Evolutionary conservation across 1,140 invertebrate species (phyloP).

Genomic region (Solenopsis fugax): DNA sequence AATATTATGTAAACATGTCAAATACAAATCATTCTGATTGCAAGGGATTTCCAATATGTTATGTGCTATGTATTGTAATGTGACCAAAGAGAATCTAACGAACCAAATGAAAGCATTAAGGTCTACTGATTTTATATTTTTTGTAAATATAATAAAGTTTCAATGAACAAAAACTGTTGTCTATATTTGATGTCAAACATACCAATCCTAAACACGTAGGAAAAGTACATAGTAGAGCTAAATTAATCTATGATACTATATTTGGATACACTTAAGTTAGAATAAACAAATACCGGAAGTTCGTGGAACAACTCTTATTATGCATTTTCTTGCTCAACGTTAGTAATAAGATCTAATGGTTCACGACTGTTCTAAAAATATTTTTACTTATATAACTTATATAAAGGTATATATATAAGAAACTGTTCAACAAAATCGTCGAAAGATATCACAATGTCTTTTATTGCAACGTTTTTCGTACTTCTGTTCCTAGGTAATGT

Average conservation of each 20-base stretch:
- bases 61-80: background rate
- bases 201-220: no score
- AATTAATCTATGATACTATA: no score
- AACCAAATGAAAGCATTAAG: no score
- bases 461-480: slow-evolving; percentile 24
- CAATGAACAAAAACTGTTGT: no score
- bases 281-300: slow-evolving; percentile 47
- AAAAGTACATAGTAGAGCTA: no score
- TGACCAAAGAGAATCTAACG: background rate
- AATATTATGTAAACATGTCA: no score
- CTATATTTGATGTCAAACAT: no score
- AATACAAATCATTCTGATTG: no score
- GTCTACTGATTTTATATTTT: no score
- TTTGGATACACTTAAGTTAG: background rate
- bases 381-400: slow-evolving; percentile 40
- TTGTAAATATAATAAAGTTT: no score
- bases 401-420: slow-evolving; percentile 36
- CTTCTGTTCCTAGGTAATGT: slow-evolving; percentile 39
- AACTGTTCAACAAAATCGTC: background rate
- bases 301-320: slow-evolving; percentile 7
- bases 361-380: slow-evolving; percentile 26
- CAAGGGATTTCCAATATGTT: no score
- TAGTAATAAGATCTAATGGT: slow-evolving; percentile 21
- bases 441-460: slow-evolving; percentile 23
- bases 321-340: background rate